phyloP scores from a whole-genome alignment of 2,888 invertebrate species.

The Ennomos quercinarius region DNA sequence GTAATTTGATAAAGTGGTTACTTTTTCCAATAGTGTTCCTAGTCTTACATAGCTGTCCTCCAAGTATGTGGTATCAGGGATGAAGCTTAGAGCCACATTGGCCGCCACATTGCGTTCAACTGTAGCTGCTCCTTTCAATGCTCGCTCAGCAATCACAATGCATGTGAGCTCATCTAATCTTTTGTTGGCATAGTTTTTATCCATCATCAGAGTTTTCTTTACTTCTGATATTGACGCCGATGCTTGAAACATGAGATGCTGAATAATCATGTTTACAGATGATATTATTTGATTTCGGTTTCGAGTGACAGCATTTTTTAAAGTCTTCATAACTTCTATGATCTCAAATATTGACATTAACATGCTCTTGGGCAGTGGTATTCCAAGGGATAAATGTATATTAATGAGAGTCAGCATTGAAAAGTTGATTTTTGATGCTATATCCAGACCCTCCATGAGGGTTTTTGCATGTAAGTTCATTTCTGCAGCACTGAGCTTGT shows the following conservation, averaged over 20 bases:
- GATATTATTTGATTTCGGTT: slow-evolving; percentile 89
- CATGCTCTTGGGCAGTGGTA: slow-evolving; percentile 91
- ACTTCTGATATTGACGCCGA: slow-evolving; percentile 88
- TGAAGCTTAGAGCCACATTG: slow-evolving; percentile 88
- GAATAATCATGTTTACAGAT: slow-evolving; percentile 90
- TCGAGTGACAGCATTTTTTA: slow-evolving; percentile 89
- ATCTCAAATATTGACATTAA: slow-evolving; percentile 92
- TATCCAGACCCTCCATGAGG: slow-evolving; percentile 86
- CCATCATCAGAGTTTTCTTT: slow-evolving; percentile 88
- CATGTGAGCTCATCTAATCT: slow-evolving; percentile 90
- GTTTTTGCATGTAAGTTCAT: slow-evolving; percentile 75
- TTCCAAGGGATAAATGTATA: slow-evolving; percentile 88
- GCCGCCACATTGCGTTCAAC: slow-evolving; percentile 87
- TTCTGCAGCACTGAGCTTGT: slow-evolving; percentile 74
- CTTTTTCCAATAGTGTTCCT: slow-evolving; percentile 86
- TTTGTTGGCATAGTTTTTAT: slow-evolving; percentile 87
- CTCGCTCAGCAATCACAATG: slow-evolving; percentile 89
- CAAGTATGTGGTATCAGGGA: slow-evolving; percentile 86
- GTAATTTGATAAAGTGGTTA: slow-evolving; percentile 87
- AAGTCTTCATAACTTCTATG: slow-evolving; percentile 91
- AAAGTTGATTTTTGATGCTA: slow-evolving; percentile 88
- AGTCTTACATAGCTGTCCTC: slow-evolving; percentile 88
- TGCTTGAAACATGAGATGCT: slow-evolving; percentile 92
- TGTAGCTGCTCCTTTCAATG: slow-evolving; percentile 87
- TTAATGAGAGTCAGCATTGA: slow-evolving; percentile 85